Base-by-base conservation (phyloP, 1,140 invertebrate species). In the Cydia amplana region DNA sequence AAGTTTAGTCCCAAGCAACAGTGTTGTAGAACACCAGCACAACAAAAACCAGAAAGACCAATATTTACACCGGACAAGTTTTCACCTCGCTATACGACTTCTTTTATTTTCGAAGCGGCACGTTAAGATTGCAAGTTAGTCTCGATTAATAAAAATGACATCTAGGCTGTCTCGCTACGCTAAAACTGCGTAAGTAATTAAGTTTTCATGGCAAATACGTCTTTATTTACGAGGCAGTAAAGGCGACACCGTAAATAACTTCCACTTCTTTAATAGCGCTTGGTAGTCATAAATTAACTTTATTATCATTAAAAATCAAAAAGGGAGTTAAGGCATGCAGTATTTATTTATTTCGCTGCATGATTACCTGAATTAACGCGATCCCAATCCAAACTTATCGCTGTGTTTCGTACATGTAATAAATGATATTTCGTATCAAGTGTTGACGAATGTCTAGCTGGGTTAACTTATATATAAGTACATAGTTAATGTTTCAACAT, bases 201-300 rank as follows among this genome's bases (percentile, higher is more conserved):
- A 60, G 55, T 18, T 6, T n/a, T n/a, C 20, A 60, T 23, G 55
- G 55, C 20, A 60, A 60, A 60, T 10, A 23, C 6, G 20, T 10
- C 55, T 60, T 60, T 60, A 60, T 60, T 20, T 9, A 60, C 18
- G 20, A 60, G 18, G 6, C 6, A 23, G 10, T 60, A 60, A 60
- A 75, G 55, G 76, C 74, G 77, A 79, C 78, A 80, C 72, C 78
- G 74, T 77, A 76, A 75, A 82, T 83, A 81, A 80, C 74, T 79
- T 75, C 81, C 75, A 84, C 80, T 77, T 78, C 72, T 80, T 85
- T 80, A 82, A 81, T 80, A 80, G 79, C 78, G 64, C 80, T 79
- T 78, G 49, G 74, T 74, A 65, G 82, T 77, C 77, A 85, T 87
- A 87, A 86, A 86, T 87, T 85, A 83, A 77, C 55, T 82, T 87